Base-by-base conservation (phyloP, 2,888 invertebrate genomes). In the Homarus gammarus region DNA sequence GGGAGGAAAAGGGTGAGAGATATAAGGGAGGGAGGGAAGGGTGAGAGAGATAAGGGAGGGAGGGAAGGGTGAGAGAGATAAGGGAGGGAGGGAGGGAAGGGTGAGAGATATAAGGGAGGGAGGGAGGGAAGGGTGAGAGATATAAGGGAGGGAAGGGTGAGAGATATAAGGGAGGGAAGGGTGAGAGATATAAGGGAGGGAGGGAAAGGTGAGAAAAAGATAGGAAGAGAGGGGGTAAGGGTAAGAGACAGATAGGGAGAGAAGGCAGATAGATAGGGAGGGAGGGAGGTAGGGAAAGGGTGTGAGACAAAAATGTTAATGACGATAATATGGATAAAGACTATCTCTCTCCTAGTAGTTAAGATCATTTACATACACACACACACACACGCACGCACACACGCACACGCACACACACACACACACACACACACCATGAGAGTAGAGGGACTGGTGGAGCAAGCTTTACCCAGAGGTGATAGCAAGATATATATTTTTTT, bases 371-470 rank as follows among this genome's bases (percentile, higher is more conserved):
- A 56, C 56, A 56, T 18, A 56, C 56, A 56, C 56, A 56, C 56
- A 56, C 56, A 56, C 56, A 56, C 56, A 56, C 56, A 56, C 56
- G 56, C 56, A 56, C 56, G 56, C 56, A 56, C 56, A 56, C 56
- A 56, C 56, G 18, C 56, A 56, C 56, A 56, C 56, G 56, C 56
- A 18, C 44, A 44, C 44, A 44, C 44, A 44, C 44, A 8, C 44
- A 44, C 44, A 8, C 12, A 44, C 12, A 44, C 44, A 44, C 44
- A 8, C 44, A 44, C 44, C 12, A 44, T 44, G 5, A 44, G 44
- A 10, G 10, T 44, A 10, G 5, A n/a, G n/a, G n/a, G n/a, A n/a
- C n/a, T n/a, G n/a, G n/a, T n/a, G n/a, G n/a, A n/a, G n/a, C n/a
- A n/a, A n/a, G n/a, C n/a, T n/a, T n/a, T n/a, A n/a, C n/a, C n/a